Conservation (phyloP, 2,888 invertebrate genomes). For the Loripinus fragilis region DNA sequence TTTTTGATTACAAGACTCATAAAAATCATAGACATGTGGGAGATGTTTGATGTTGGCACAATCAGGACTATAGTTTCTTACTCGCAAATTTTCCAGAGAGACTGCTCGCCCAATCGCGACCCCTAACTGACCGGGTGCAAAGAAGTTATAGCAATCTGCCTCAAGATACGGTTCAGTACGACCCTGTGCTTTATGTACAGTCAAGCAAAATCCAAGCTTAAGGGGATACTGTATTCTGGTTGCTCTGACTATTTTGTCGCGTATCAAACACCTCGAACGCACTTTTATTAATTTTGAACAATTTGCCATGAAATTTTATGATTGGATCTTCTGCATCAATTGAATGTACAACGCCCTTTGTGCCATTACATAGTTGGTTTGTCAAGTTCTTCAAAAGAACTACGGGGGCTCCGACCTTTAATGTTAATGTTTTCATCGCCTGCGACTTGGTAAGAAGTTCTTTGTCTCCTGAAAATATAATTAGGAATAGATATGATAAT, state of each 20-base stretch:
- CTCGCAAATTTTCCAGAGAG: not conserved
- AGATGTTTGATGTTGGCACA: not conserved
- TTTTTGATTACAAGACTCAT: not conserved
- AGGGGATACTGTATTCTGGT: not conserved
- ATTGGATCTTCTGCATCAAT: not conserved
- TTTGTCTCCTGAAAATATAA: not conserved
- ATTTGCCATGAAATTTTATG: not conserved
- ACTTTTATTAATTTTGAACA: not conserved
- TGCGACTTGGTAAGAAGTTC: not conserved
- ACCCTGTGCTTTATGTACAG: not conserved
- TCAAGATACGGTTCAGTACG: not conserved
- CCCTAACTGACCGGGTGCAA: not conserved
- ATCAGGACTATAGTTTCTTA: not conserved
- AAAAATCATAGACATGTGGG: not conserved
- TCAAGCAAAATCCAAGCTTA: not conserved
- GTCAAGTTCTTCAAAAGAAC: not conserved
- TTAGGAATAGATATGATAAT: not conserved
- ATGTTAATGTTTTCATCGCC: not conserved
- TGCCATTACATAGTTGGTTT: not conserved
- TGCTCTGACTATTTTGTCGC: not conserved
- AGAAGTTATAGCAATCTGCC: not conserved
- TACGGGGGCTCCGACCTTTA: conserved; percentile 18
- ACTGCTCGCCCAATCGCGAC: not conserved
- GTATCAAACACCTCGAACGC: not conserved
- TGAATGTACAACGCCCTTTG: not conserved